A percentile compares a stretch with the other conserved stretches of the same genome.
Conservation (phyloP, 2,888 invertebrate genomes). For the Nephrotoma guestfalica region DNA sequence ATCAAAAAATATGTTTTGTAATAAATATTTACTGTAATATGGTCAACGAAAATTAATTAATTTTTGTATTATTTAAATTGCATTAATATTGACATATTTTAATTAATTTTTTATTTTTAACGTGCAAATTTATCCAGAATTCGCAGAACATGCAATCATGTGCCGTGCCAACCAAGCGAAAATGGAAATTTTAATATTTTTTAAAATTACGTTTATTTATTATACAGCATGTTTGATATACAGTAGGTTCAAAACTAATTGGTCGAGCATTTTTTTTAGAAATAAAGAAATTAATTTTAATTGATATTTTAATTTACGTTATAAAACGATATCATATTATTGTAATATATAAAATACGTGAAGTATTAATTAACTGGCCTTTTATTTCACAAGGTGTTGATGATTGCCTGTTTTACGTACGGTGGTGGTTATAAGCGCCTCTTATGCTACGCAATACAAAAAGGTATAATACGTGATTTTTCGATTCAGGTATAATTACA, state of each 20-base stretch:
- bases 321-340: not conserved
- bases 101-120: not conserved
- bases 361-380: not conserved
- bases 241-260: not conserved
- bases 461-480: not conserved
- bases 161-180: not conserved
- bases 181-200: not conserved
- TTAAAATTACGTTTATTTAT: not conserved
- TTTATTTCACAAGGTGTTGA: not conserved
- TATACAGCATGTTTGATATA: not conserved
- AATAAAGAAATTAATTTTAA: not conserved
- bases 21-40: not conserved
- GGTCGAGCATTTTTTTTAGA: not conserved
- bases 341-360: not conserved
- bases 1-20: too few species aligned
- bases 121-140: not conserved
- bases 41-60: not conserved
- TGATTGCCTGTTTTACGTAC: not conserved
- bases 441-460: not conserved
- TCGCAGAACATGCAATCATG: not conserved
- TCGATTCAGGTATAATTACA: not conserved
- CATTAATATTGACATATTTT: not conserved
- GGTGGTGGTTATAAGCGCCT: not conserved
- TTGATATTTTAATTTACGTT: not conserved
- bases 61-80: not conserved